Evolutionary conservation across 1,140 invertebrate genomes (phyloP).

Genomic region (Drosophila jambulina): DNA sequence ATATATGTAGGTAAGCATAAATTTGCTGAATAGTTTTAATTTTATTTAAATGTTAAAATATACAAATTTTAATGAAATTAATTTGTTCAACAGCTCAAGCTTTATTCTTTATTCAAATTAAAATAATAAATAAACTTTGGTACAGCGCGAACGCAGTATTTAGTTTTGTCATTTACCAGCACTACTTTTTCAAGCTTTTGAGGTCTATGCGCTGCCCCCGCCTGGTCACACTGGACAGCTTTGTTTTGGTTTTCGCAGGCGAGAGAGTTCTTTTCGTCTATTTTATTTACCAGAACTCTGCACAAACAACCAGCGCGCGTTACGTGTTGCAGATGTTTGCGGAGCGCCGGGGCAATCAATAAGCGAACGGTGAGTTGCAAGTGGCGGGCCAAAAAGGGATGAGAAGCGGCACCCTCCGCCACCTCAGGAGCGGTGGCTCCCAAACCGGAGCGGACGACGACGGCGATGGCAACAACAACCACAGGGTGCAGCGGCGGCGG

Average conservation of each 20-base stretch:
- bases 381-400: too few species aligned
- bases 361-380: constrained; percentile 45
- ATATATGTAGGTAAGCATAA: background rate
- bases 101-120: background rate
- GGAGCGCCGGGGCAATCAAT: constrained; percentile 36
- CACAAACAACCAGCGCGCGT: constrained; percentile 35
- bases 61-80: background rate
- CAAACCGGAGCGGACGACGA: constrained; percentile 9
- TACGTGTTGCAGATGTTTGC: constrained; percentile 63
- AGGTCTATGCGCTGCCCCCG: background rate
- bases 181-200: background rate
- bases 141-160: background rate
- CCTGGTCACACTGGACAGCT: constrained; percentile 23
- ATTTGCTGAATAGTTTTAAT: background rate
- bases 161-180: background rate
- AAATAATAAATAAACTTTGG: background rate
- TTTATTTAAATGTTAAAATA: too few species aligned
- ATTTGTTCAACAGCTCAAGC: background rate
- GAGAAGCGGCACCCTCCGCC: background rate
- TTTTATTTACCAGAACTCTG: constrained; percentile 62
- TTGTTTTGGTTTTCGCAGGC: constrained; percentile 40
- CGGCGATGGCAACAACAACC: constrained; percentile 36
- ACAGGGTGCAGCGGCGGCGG: constrained; percentile 2
- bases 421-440: constrained; percentile 4
- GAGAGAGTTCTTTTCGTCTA: constrained; percentile 45